phyloP scores from a whole-genome alignment of 2,113 vertebrate genomes.

The Serinus canaria region DNA sequence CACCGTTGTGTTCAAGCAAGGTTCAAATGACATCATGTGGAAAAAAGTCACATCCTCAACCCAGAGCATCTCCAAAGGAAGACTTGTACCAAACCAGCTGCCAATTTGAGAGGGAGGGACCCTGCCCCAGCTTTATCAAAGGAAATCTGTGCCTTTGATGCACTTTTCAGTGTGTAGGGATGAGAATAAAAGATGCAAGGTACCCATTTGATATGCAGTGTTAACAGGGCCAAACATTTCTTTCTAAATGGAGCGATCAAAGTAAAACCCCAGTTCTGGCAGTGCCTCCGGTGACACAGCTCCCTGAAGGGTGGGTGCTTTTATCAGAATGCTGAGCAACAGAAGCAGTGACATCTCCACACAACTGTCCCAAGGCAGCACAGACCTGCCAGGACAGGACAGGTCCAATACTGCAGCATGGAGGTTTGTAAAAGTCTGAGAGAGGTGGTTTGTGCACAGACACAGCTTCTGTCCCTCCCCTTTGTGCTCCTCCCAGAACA shows the following conservation, averaged over 20 bases:
- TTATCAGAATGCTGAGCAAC: not conserved
- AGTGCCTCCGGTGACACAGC: not conserved
- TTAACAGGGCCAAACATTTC: not conserved
- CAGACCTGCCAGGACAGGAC: not conserved
- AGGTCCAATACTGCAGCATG: not conserved
- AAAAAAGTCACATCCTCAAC: not conserved
- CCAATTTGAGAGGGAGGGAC: not conserved
- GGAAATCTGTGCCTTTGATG: not conserved
- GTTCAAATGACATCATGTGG: not conserved
- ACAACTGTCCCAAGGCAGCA: not conserved
- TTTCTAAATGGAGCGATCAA: slow-evolving; percentile 20
- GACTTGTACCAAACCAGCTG: not conserved
- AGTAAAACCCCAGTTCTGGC: not conserved
- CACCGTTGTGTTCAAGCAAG: not conserved
- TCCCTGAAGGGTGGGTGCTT: not conserved
- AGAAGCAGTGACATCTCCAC: not conserved
- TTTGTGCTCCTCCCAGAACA: not conserved
- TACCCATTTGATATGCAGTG: not conserved
- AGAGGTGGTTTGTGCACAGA: not conserved
- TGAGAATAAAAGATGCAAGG: not conserved
- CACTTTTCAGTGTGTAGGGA: not conserved
- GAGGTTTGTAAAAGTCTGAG: not conserved
- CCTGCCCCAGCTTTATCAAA: slow-evolving; percentile 11
- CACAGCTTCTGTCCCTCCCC: not conserved
- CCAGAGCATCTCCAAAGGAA: not conserved